Evolutionary conservation across 2,888 invertebrate species (phyloP), one percentile per base, ranked within the genome.

Genomic region (Lithophane ornitopus): DNA sequence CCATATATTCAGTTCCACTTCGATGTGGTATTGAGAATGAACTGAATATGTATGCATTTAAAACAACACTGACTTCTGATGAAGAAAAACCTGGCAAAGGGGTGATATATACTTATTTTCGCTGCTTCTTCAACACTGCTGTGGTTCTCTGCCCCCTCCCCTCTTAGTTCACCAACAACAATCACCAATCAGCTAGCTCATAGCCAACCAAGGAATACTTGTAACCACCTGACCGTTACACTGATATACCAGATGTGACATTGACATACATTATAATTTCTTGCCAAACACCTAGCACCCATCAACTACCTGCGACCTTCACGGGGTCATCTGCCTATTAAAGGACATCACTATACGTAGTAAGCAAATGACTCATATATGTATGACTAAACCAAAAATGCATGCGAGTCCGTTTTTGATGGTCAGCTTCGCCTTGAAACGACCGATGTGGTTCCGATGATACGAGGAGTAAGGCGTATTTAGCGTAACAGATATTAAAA

Each of bases 371-470:
- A 76, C 8, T 80, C 81, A 80, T 54, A 1, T n/a, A 41, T 34
- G 52, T 63, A 62, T 81, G 70, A 81, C 70, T 68, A 54, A 70
- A 61, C 14, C 12, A 26, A 80, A 74, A 80, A 74, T 80, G 80
- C 69, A 74, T 46, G 9, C 19, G 54, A 72, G 46, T 44, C 68
- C 54, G 26, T 69, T 69, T 67, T 67, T 26, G 67, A 63, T 14
- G 8, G 9, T 44, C 46, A 39, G 41, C 28, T 34, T 70, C 52
- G 54, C 79, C 66, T 66, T 62, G 72, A 34, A n/a, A 54, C 28
- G 79, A 61, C 78, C 34, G 44, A 78, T 61, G 56, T 62, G 28
- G 56, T 11, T 56, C n/a, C n/a, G n/a, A n/a, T n/a, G n/a, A n/a
- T n/a, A n/a, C n/a, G n/a, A n/a, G n/a, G n/a, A n/a, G n/a, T n/a